Evolutionary conservation across 2,888 invertebrate genomes (phyloP), one percentile per base, ranked within the genome.

Genomic region (Conops quadrifasciatus): DNA sequence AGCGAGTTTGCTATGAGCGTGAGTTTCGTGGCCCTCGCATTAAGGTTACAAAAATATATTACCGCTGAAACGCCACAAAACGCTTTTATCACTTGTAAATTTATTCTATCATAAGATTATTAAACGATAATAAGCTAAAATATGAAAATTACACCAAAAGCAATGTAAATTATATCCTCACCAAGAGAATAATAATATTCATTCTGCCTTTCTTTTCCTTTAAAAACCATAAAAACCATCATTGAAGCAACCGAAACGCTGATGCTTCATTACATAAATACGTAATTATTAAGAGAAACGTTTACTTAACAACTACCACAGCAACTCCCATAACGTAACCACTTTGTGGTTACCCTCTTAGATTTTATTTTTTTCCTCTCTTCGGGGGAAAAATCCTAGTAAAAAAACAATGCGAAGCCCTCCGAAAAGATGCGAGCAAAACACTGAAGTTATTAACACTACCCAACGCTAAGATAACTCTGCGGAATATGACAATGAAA

Each of bases 271-370:
- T 75, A 73, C 71, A 71, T 75, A 75, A 74, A 75, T 74, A 79
- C 78, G 80, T 78, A 81, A 81, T 81, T 81, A 81, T 77, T 74
- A 77, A 75, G 71, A 73, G 73, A 71, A 75, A 51, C 78, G 76
- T 76, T 79, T 78, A 78, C 77, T 68, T 60, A 59, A 49, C 59
- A 59, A 47, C 21, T 15, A 51, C 24, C 7, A 26, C 26, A 28
- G n/a, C 47, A 58, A 15, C 58, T 19, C 30, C 47, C 49, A 21
- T 43, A 67, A 15, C 59, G 49, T 36, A 66, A 71, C 19, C 70
- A 64, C 49, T 67, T 70, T 72, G 72, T 45, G 66, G 70, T 70
- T 70, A 67, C 43, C 49, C 56, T 70, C 49, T 56, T 66, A 49
- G 58, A 53, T 49, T 45, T 63, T 58, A 21, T 43, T 16, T 36